Evolutionary conservation across 2,797 vertebrate genomes (phyloP).

Genomic region (Aeoliscus strigatus): DNA sequence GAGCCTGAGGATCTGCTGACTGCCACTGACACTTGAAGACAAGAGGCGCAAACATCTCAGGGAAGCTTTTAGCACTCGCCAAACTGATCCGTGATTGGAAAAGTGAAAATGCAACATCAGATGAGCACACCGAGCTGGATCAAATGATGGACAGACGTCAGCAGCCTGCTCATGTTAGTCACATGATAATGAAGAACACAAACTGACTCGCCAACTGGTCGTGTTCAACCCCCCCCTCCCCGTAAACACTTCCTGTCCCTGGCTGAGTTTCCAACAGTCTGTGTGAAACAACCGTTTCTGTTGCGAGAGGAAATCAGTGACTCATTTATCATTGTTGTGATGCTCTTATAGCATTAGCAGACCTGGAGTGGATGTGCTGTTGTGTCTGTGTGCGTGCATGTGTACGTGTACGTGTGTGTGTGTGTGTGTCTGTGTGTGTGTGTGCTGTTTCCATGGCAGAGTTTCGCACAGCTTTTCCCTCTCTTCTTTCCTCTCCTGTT

Average conservation of each 20-base stretch:
- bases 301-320: constrained; percentile 30
- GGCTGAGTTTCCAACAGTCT: constrained; percentile 33
- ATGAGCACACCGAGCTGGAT: background rate
- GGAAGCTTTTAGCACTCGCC: constrained; percentile 19
- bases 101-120: constrained; percentile 3
- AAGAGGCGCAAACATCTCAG: constrained; percentile 26
- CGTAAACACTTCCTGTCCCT: constrained; percentile 32
- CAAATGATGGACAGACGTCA: background rate
- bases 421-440: background rate
- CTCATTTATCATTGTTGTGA: constrained; percentile 44
- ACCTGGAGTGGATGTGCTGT: constrained; percentile 34
- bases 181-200: background rate
- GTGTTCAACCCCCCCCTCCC: background rate
- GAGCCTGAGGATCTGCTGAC: constrained; percentile 33
- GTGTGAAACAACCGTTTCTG: constrained; percentile 40
- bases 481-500: constrained; percentile 51
- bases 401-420: background rate
- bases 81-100: constrained; percentile 4
- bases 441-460: constrained; percentile 58
- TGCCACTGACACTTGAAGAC: constrained; percentile 27
- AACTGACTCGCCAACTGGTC: constrained; percentile 29
- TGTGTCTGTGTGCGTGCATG: constrained; percentile 11
- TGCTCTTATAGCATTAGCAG: constrained; percentile 54
- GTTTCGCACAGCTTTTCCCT: constrained; percentile 58
- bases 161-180: background rate